A percentile compares a stretch with the other conserved stretches of the same genome.
These are phyloP conservation scores for Pantherophis alleghaniensis DNA, from an alignment of 2,797 vertebrate genomes.

Conservation along the genomic window DNA sequence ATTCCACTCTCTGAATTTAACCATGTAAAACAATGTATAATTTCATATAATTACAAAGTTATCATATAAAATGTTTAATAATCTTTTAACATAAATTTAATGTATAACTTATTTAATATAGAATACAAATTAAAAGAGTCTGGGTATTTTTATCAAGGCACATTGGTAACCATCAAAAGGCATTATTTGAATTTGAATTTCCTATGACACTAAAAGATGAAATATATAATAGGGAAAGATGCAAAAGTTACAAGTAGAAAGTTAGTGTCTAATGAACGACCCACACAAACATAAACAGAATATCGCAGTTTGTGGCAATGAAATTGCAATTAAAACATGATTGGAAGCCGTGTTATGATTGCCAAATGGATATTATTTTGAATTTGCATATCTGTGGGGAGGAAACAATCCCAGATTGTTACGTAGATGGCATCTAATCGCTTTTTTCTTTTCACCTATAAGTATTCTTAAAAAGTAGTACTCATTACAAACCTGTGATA, in stretches of 20 bases:
- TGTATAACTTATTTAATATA: neutral
- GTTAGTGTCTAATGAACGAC: neutral
- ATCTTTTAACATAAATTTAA: neutral
- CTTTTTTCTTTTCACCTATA: neutral
- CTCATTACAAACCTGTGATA: constrained; percentile 7
- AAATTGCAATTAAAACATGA: neutral
- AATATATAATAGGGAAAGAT: neutral
- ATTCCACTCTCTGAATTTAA: neutral
- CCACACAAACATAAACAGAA: neutral
- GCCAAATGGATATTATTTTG: neutral
- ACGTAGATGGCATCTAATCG: neutral
- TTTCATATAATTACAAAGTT: neutral
- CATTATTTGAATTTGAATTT: neutral
- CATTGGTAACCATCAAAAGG: neutral
- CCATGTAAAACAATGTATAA: neutral
- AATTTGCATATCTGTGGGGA: neutral
- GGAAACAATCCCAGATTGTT: neutral
- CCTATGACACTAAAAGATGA: neutral
- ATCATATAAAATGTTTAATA: neutral
- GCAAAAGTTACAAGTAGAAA: neutral
- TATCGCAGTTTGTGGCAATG: neutral
- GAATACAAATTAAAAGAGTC: neutral
- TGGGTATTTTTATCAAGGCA: neutral
- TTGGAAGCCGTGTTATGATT: neutral
- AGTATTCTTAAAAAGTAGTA: neutral